phyloP scores from a whole-genome alignment of 2,888 invertebrate species.

The Lacanobia oleracea region DNA sequence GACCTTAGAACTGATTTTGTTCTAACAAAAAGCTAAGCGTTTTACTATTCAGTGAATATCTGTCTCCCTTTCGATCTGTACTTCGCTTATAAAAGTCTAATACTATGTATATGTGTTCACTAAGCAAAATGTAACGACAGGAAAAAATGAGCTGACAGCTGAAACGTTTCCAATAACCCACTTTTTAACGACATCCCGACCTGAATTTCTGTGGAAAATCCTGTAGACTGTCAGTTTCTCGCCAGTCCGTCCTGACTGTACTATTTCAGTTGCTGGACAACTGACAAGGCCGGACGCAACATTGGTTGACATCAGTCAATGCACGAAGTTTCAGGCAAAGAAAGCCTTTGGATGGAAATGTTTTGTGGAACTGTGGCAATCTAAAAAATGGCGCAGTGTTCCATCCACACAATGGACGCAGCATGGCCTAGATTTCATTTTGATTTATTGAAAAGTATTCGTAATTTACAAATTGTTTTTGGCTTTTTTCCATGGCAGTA shows the following conservation, averaged over 20 bases:
- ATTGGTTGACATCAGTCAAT: conserved; percentile 43
- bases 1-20: not conserved
- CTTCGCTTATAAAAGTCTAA: conserved; percentile 2
- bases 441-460: not conserved
- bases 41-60: not conserved
- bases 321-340: conserved; percentile 17
- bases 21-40: not conserved
- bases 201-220: conserved; percentile 10
- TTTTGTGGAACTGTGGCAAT: not conserved
- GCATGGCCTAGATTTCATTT: not conserved
- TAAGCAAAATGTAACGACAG: not conserved
- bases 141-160: not conserved
- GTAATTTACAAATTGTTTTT: not conserved
- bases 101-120: not conserved
- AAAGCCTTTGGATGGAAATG: not conserved
- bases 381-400: not conserved
- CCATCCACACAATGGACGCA: not conserved
- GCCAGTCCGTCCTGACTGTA: conserved; percentile 22
- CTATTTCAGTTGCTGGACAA: conserved; percentile 26
- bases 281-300: conserved; percentile 25
- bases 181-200: not conserved
- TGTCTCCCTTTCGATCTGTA: not conserved
- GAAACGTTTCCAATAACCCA: conserved; percentile 12
- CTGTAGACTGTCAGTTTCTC: conserved; percentile 28
- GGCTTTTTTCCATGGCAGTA: not conserved